Percentiles rank a stretch among this genome's conserved stretches.
These are phyloP conservation scores for Ectemnius cavifrons DNA, from an alignment of 2,888 invertebrate genomes.

Conservation along the genomic window DNA sequence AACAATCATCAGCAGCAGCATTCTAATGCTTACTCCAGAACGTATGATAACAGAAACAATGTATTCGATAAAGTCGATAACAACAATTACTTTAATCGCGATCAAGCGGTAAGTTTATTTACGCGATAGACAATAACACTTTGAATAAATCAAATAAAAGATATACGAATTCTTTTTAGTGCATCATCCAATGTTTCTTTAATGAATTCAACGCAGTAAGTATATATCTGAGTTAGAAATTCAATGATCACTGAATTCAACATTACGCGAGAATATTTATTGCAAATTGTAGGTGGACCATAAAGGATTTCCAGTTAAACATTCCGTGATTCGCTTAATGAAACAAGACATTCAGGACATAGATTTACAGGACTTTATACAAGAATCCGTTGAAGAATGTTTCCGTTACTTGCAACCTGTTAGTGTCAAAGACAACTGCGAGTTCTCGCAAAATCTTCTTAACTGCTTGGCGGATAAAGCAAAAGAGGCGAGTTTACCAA, in stretches of 20 bases:
- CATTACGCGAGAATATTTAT: neutral
- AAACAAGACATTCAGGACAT: constrained; percentile 83
- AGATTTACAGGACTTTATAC: constrained; percentile 84
- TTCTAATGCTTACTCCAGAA: constrained; percentile 20
- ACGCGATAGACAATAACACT: neutral
- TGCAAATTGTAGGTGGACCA: constrained; percentile 79
- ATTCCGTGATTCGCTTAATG: constrained; percentile 82
- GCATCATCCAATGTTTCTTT: constrained; percentile 85
- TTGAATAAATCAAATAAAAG: constrained; percentile 3
- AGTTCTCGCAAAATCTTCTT: constrained; percentile 83
- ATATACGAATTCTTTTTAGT: constrained; percentile 69
- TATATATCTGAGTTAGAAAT: constrained; percentile 12
- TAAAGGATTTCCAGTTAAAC: constrained; percentile 83
- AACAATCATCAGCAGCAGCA: constrained; percentile 17
- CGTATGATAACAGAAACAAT: constrained; percentile 26
- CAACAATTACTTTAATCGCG: constrained; percentile 31
- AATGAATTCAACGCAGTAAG: constrained; percentile 84
- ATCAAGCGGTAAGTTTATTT: constrained; percentile 49
- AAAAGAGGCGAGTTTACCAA: constrained; percentile 75
- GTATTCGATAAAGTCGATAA: constrained; percentile 30
- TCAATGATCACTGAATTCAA: neutral
- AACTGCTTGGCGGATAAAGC: constrained; percentile 86
- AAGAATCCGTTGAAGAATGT: constrained; percentile 86
- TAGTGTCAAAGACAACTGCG: constrained; percentile 80
- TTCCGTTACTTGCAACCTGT: constrained; percentile 81